These are phyloP conservation scores for Mormyrus iriodes DNA, from an alignment of 2,113 vertebrate species.

Conservation along the genomic window DNA sequence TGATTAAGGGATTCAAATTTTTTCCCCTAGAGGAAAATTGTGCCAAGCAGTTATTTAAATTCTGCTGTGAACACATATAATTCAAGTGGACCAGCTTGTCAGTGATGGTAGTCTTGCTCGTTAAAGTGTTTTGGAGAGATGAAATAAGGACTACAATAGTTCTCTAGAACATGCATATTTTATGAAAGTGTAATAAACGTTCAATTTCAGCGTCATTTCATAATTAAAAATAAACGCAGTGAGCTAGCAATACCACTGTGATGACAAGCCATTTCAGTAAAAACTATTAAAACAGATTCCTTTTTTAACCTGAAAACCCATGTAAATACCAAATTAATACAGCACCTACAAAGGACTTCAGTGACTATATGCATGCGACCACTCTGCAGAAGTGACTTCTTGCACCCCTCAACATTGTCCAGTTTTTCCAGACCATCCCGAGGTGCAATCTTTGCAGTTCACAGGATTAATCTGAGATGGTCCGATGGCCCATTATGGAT, in stretches of 20 bases:
- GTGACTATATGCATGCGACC: neutral
- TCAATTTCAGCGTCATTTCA: neutral
- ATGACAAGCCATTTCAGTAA: neutral
- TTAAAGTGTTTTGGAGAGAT: neutral
- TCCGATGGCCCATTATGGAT: neutral
- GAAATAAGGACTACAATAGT: neutral
- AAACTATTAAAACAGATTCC: neutral
- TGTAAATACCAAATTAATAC: neutral
- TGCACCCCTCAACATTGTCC: no score
- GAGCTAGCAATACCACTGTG: neutral
- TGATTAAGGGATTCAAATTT: neutral
- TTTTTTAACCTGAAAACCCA: neutral
- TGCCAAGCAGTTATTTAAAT: neutral
- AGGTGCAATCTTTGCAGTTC: neutral
- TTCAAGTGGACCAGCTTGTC: neutral
- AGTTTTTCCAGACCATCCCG: neutral
- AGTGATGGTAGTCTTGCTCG: neutral
- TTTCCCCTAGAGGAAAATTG: neutral
- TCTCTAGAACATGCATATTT: neutral
- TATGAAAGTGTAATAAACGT: neutral
- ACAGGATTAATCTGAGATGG: neutral
- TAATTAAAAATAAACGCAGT: neutral
- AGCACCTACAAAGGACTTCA: neutral
- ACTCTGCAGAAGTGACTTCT: no score
- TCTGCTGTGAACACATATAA: neutral